A percentile compares a stretch with the other conserved stretches of the same genome.
These are phyloP conservation scores for Synanceia verrucosa DNA, from an alignment of 2,797 vertebrate species.

Conservation along the genomic window DNA sequence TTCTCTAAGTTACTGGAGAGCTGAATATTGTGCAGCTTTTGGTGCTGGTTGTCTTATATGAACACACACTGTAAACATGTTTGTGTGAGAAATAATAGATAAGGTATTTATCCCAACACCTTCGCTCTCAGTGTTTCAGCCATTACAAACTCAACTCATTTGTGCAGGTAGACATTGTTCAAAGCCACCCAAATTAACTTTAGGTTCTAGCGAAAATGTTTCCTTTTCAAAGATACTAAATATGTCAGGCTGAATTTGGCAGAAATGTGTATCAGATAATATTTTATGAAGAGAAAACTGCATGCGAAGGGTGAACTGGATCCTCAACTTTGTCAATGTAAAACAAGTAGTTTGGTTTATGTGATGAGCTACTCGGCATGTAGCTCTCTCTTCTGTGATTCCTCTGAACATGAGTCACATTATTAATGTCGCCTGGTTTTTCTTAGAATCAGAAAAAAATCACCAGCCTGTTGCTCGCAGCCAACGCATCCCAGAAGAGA, in stretches of 20 bases:
- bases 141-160: neutral
- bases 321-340: neutral
- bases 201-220: neutral
- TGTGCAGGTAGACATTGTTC: neutral
- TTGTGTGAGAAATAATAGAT: neutral
- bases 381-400: slow-evolving; percentile 31
- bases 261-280: neutral
- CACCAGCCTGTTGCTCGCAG: slow-evolving; percentile 24
- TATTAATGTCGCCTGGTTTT: slow-evolving; percentile 40
- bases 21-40: neutral
- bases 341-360: slow-evolving; percentile 4
- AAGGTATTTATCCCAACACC: neutral
- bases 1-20: neutral
- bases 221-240: neutral
- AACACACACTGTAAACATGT: neutral
- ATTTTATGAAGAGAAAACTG: neutral
- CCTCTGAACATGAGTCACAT: slow-evolving; percentile 43
- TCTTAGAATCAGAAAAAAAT: slow-evolving; percentile 30
- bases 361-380: slow-evolving; percentile 22
- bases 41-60: neutral
- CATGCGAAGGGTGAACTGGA: neutral
- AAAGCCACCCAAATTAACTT: neutral
- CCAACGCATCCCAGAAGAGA: slow-evolving; percentile 40
- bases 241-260: neutral
- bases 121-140: neutral